Base-by-base conservation (phyloP, 2,888 invertebrate species). In the Oscheius sp. region DNA sequence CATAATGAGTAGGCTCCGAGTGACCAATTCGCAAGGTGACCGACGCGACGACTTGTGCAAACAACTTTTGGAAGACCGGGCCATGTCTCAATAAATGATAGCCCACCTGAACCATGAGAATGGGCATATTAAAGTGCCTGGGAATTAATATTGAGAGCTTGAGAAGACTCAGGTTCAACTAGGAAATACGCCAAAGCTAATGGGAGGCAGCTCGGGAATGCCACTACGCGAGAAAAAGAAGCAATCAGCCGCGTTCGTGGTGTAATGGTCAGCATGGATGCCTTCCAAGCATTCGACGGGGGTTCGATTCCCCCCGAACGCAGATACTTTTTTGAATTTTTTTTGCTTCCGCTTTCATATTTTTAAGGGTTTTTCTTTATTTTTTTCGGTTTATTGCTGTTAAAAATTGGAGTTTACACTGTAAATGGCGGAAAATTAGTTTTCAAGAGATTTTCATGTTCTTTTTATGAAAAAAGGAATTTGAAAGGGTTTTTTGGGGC, bases 241-340 rank as follows among this genome's bases (percentile, higher is more conserved):
- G 35, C 35, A 35, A 35, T 49, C 49, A 49, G 49, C 49, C 25
- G 71, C 71, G 74, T 77, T 69, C 77, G 74, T 76, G 76, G 76
- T 78, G 76, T 78, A 78, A 74, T 76, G 75, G 77, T 77, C 73
- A 77, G 76, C 77, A 77, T 76, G 76, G 78, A 76, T 76, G 76
- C 76, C 78, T 78, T 78, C 78, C 78, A 78, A 78, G 78, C 78
- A 78, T 78, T 78, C 78, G 78, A 76, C 76, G 75, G 76, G 76
- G 76, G 76, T 76, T 76, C 76, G 76, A 76, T 76, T 76, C 76
- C 76, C 76, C 76, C 76, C 76, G 76, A 63, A 76, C 76, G 76
- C 76, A 76, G 25, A 55, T 13, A 18, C 21, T 7, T 49, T 49
- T 49, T 21, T 49, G 35, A 35, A 35, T 35, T 35, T 35, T 35